These are phyloP conservation scores for Syrphus vitripennis DNA, from an alignment of 2,888 invertebrate species.

Conservation along the genomic window DNA sequence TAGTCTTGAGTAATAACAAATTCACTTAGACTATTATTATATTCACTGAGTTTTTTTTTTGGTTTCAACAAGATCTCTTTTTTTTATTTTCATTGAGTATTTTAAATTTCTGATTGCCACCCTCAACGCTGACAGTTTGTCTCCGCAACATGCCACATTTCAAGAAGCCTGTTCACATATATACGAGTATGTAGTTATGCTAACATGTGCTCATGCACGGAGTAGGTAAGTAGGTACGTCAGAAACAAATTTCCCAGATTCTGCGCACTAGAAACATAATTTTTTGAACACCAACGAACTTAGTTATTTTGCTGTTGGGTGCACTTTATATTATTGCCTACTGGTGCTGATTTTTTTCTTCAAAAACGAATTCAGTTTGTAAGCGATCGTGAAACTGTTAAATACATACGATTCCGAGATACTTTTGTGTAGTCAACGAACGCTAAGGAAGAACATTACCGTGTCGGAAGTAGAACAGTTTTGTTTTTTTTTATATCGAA, in stretches of 20 bases:
- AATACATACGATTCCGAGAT: constrained; percentile 34
- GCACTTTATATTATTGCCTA: constrained; percentile 4
- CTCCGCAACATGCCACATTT: constrained; percentile 8
- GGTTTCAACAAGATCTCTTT: not conserved
- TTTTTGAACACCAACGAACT: not conserved
- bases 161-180: not conserved
- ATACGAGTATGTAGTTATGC: not conserved
- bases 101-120: constrained; percentile 21
- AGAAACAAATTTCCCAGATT: constrained; percentile 16
- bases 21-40: too few relatives aligned
- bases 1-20: not conserved
- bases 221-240: not conserved
- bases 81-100: constrained; percentile 10
- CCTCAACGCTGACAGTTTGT: constrained; percentile 4
- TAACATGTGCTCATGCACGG: not conserved
- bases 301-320: constrained; percentile 6
- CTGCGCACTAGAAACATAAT: constrained; percentile 8
- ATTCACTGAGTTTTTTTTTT: too few relatives aligned
- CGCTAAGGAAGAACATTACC: not conserved
- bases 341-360: constrained; percentile 31
- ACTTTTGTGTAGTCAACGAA: constrained; percentile 5
- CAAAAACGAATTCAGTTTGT: constrained; percentile 58
- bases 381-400: constrained; percentile 54
- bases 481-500: not conserved
- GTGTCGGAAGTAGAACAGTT: constrained; percentile 28